These are phyloP conservation scores for Mesocentrotus franciscanus DNA, from an alignment of 53 echinoderm and acorn worm species.

Conservation along the genomic window DNA sequence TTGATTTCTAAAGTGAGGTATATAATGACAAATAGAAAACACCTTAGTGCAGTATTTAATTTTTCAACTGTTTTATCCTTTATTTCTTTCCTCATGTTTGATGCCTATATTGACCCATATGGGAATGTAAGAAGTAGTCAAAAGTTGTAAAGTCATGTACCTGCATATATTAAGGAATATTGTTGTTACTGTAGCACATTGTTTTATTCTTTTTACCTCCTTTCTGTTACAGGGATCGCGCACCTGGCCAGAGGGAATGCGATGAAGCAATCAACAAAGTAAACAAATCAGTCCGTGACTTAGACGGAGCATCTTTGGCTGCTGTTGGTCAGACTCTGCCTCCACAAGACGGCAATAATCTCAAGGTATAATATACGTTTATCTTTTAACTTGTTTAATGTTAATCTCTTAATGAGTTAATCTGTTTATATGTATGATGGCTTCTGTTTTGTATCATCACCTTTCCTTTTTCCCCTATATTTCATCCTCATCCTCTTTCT, in stretches of 20 bases:
- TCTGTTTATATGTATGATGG: neutral
- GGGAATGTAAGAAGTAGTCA: too few relatives aligned
- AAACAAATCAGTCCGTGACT: constrained; percentile 85
- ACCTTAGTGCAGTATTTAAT: neutral
- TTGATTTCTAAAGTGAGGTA: too few relatives aligned
- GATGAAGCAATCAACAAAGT: constrained; percentile 91
- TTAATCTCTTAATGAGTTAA: neutral
- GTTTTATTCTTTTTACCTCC: neutral
- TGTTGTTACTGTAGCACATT: neutral
- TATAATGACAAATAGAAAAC: too few relatives aligned
- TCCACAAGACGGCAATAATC: constrained; percentile 83
- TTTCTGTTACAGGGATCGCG: constrained; percentile 78
- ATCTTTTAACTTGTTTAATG: neutral
- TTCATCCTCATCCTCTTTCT: neutral
- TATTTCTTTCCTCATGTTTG: neutral
- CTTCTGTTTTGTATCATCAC: neutral
- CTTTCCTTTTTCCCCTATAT: neutral
- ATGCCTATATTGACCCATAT: neutral
- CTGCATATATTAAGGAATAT: neutral
- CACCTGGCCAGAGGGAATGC: constrained; percentile 95
- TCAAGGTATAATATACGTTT: constrained; percentile 75
- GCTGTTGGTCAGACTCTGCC: constrained; percentile 92
- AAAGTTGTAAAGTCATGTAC: too few relatives aligned
- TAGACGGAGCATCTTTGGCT: constrained; percentile 87
- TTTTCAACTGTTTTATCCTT: neutral